Evolutionary conservation across 2,888 invertebrate genomes (phyloP).

Genomic region (Nomada ferruginata): DNA sequence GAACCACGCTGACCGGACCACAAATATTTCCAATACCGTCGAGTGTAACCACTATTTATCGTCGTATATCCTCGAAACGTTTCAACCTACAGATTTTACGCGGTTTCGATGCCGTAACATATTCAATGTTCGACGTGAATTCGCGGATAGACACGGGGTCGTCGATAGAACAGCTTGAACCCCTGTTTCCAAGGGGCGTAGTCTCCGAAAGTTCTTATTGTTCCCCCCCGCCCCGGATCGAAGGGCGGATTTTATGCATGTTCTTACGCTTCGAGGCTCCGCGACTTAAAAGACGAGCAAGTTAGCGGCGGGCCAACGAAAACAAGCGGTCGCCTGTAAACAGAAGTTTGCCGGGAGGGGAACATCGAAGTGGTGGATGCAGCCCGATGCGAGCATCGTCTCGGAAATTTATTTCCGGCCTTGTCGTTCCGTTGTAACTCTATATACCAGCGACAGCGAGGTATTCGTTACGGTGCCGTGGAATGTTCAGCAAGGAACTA

Average conservation of each 20-base stretch:
- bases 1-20: background rate
- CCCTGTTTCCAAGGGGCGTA: too few species aligned
- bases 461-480: conserved; percentile 14
- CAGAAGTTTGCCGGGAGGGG: conserved; percentile 23
- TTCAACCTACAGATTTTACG: conserved; percentile 18
- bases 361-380: background rate
- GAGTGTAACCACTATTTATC: conserved; percentile 19
- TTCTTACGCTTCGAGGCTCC: background rate
- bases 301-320: conserved; percentile 25
- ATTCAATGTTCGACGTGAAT: conserved; percentile 37
- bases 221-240: background rate
- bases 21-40: too few species aligned
- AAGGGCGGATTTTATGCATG: conserved; percentile 26
- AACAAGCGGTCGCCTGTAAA: conserved; percentile 46
- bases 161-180: background rate
- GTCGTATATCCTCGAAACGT: conserved; percentile 24
- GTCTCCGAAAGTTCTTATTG: background rate
- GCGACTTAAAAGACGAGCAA: conserved; percentile 22
- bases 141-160: background rate
- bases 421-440: background rate
- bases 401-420: conserved; percentile 38
- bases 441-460: background rate
- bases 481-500: background rate
- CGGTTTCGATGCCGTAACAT: conserved; percentile 16
- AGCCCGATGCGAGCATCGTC: conserved; percentile 8